Evolutionary conservation across 2,797 vertebrate species (phyloP), one percentile per base, ranked within the genome.

Genomic region (Falco columbarius): DNA sequence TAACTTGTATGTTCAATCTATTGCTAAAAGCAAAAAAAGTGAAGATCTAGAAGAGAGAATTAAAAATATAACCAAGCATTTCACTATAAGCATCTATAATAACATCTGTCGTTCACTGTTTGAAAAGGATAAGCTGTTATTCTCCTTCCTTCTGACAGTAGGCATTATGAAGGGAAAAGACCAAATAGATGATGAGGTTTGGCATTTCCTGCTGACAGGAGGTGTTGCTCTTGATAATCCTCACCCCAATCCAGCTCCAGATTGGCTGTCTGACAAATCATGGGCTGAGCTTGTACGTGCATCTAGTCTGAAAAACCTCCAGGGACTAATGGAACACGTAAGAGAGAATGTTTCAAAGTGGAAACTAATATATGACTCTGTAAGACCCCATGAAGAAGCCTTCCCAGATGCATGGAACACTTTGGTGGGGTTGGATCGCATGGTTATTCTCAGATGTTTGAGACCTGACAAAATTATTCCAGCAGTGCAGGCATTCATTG

Each of bases 121-220:
- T 94, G 99, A 99, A 93, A 99, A 99, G 89, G 99, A 99, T 84
- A 99, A 99, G 93, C 96, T 99, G 54, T 98, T 99, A 19, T 99
- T 99, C 97, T 99, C 99, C 32, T 97, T 99, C 70, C 98, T 99
- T 20, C 98, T 99, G 26, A 99, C 99, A 6, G 88, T 99, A 0
- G 98, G 99, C 74, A 98, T 99, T 83, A 97, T 99, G 98, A 99
- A 99, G 86, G 98, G 99, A 44, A 98, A 98, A 86, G 98, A 81
- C 20, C 86, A 96, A 71, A 93, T 99, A 20, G 97, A 98, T 2
- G 98, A 99, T 74, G 97, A 98, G 4, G 92, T 98, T 29, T 99
- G 99, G 99, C 98, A 97, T 66, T 99, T 99, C 86, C 98, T 99
- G 3, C 97, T 99, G 44, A 99, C 99, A 0, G 99, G 99, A 29